Evolutionary conservation across 2,888 invertebrate species (phyloP), one percentile per base, ranked within the genome.

Genomic region (Bhutanitis thaidina): DNA sequence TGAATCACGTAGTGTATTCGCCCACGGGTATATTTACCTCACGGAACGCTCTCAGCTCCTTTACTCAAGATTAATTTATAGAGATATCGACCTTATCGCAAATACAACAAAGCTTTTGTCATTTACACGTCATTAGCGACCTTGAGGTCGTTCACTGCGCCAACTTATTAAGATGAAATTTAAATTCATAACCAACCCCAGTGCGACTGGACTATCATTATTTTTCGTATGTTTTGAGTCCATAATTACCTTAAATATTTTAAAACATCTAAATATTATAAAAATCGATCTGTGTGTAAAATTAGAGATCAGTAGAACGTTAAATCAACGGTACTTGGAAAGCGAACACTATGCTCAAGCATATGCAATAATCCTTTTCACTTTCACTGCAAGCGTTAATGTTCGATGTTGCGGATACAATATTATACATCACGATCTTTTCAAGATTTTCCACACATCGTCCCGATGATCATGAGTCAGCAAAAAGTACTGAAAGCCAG

Each of bases 1-100:
- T 85, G 81, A 82, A 81, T 84, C 80, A 83, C 70, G 65, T 68
- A 72, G 62, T 71, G 71, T 77, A 72, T 69, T 79, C 80, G 80
- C 82, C 83, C 77, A 85, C 79, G 66, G 70, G 68, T 73, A 71
- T 73, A 76, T 76, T 80, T 80, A 77, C 74, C 71, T 74, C 74
- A 69, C 65, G 65, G 72, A 76, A 71, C 69, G 71, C 69, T 72
- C 67, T 66, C 66, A 62, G 61, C 62, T 69, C 62, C 69, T 67
- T 69, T 62, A 67, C 58, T 39, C 58, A 58, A 60, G 54, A 58
- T 55, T 55, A 49, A 57, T 56, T 56, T 56, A 58, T 46, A 32
- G 56, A 39, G 67, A 59, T 68, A 54, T 70, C 60, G 57, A 69
- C 76, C 67, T 61, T 80, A 69, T 55, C 32, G 13, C 44, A 34